A percentile compares a stretch with the other conserved stretches of the same genome.
phyloP scores from a whole-genome alignment of 2,113 vertebrate genomes.

The Platanista minor region DNA sequence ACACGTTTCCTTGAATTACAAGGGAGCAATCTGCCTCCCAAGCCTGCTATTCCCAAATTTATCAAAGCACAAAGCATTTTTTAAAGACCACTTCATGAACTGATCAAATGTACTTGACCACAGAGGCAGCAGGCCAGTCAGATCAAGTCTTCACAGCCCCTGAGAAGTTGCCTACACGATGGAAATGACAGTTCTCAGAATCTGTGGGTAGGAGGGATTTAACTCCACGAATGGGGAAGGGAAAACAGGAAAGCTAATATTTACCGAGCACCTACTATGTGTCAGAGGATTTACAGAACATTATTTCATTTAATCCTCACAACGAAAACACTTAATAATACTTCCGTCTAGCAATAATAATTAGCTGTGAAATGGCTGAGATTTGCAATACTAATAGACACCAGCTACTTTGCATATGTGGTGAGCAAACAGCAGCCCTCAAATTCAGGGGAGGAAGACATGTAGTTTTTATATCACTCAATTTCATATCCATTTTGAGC shows the following conservation, averaged over 20 bases:
- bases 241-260: background rate
- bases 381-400: background rate
- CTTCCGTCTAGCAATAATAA: background rate
- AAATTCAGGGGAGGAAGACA: background rate
- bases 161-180: background rate
- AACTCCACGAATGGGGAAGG: no score
- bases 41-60: background rate
- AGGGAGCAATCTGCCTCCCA: background rate
- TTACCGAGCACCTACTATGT: background rate
- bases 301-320: background rate
- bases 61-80: background rate
- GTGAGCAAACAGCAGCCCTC: background rate
- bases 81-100: background rate
- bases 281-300: background rate
- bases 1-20: background rate
- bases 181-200: background rate
- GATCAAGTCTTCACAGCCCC: background rate
- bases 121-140: background rate
- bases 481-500: no score
- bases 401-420: background rate
- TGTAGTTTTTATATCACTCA: background rate
- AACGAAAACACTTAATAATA: background rate
- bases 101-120: background rate
- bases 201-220: background rate
- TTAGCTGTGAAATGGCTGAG: background rate